Percentiles rank a stretch among this genome's conserved stretches.
phyloP scores from a whole-genome alignment of 1,140 invertebrate genomes.

The Brachionus angularis region DNA sequence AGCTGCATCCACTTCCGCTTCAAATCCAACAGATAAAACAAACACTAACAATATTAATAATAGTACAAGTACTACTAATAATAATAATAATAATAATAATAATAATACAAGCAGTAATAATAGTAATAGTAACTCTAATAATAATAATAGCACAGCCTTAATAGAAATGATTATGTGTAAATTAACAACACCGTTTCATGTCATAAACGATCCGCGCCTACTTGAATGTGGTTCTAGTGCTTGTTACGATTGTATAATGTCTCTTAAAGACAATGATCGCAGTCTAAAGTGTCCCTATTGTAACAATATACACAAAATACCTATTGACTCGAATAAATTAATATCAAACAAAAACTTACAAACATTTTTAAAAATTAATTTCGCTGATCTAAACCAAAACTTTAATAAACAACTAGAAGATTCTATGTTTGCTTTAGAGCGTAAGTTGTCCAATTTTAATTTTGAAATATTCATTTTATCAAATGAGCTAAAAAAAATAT shows the following conservation, averaged over 20 bases:
- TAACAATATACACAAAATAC: slow-evolving; percentile 23
- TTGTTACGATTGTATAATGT: slow-evolving; percentile 31
- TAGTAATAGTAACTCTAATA: too few relatives aligned
- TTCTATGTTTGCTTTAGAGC: slow-evolving; percentile 31
- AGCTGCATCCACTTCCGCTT: not conserved
- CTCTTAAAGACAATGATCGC: slow-evolving; percentile 20
- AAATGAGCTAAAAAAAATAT: not conserved
- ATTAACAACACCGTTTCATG: slow-evolving; percentile 27
- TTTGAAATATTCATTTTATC: not conserved
- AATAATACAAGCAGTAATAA: too few relatives aligned
- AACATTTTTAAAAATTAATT: slow-evolving; percentile 35
- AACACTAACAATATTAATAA: too few relatives aligned
- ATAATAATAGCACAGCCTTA: slow-evolving; percentile 12
- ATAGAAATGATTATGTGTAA: slow-evolving; percentile 42
- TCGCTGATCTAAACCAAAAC: slow-evolving; percentile 36
- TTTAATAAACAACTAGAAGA: slow-evolving; percentile 42
- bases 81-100: too few relatives aligned
- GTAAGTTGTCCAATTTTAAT: not conserved
- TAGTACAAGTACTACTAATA: too few relatives aligned
- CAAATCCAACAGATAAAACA: not conserved
- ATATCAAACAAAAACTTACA: slow-evolving; percentile 30
- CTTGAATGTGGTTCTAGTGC: slow-evolving; percentile 36
- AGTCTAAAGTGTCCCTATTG: slow-evolving; percentile 38
- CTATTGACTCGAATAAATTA: slow-evolving; percentile 12
- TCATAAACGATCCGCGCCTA: slow-evolving; percentile 24